phyloP scores from a whole-genome alignment of 2,888 invertebrate genomes.

The Lysandra coridon region DNA sequence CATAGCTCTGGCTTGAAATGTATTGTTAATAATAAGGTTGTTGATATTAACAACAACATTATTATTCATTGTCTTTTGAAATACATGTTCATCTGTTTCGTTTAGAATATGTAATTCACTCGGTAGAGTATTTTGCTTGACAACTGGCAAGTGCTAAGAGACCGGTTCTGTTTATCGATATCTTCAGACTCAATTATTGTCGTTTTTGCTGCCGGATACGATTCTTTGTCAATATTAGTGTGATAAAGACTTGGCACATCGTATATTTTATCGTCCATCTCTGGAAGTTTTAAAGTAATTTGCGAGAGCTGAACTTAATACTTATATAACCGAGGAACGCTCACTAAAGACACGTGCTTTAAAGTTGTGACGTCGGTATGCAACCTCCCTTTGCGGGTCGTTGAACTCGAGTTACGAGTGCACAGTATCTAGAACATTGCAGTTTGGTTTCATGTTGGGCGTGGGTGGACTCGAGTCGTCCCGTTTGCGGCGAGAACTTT shows the following conservation, averaged over 20 bases:
- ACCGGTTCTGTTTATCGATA: not conserved
- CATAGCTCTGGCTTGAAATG: not conserved
- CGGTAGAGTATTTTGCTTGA: not conserved
- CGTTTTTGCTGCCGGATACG: not conserved
- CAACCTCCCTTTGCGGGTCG: conserved; percentile 58
- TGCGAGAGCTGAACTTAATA: conserved; percentile 13
- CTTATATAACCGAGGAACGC: conserved; percentile 5
- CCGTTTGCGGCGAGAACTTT: conserved; percentile 42
- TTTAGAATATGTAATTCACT: not conserved
- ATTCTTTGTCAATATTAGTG: conserved; percentile 2
- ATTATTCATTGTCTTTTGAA: not conserved
- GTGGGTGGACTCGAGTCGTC: conserved; percentile 57
- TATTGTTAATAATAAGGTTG: not conserved
- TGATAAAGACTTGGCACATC: not conserved
- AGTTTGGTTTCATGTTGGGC: conserved; percentile 60
- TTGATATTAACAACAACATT: not conserved
- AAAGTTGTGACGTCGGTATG: conserved; percentile 47
- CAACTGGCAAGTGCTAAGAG: not conserved
- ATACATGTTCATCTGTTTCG: not conserved
- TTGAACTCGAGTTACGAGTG: conserved; percentile 59
- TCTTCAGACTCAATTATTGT: not conserved
- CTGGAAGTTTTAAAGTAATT: conserved; percentile 3
- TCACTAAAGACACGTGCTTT: not conserved
- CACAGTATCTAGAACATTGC: conserved; percentile 52
- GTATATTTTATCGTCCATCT: conserved; percentile 35